Percentiles rank a stretch among this genome's conserved stretches.
Conservation (phyloP, 2,888 invertebrate genomes). For the Cryptocephalus primarius region DNA sequence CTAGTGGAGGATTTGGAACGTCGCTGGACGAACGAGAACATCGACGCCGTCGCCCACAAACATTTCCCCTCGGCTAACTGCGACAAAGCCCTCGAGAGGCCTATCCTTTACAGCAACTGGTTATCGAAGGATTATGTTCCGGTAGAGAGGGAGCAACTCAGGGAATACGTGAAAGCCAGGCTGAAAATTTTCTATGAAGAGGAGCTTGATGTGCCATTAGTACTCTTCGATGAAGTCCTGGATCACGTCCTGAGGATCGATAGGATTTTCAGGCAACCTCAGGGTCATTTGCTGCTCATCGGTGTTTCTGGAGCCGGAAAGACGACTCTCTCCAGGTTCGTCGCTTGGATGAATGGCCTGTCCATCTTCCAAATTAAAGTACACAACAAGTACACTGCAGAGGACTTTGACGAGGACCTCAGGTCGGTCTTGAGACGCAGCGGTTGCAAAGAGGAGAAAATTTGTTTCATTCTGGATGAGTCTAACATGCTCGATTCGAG, state of each 20-base stretch:
- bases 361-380: constrained; percentile 99
- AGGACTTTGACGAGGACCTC: constrained; percentile 98
- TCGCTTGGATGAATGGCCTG: constrained; percentile 99
- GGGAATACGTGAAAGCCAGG: constrained; percentile 94
- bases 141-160: constrained; percentile 85
- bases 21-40: constrained; percentile 96
- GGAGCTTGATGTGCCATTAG: constrained; percentile 95
- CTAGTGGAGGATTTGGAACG: constrained; percentile 91
- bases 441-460: constrained; percentile 94
- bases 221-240: constrained; percentile 97
- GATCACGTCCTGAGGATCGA: constrained; percentile 98
- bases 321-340: constrained; percentile 96
- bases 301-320: constrained; percentile 99
- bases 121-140: constrained; percentile 96
- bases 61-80: constrained; percentile 69
- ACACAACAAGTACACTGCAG: constrained; percentile 97
- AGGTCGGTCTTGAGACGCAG: constrained; percentile 77
- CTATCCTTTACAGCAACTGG: constrained; percentile 99
- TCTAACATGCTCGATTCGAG: constrained; percentile 98
- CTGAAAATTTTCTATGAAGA: constrained; percentile 98
- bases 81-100: constrained; percentile 78
- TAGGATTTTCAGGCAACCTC: constrained; percentile 97
- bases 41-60: constrained; percentile 82
- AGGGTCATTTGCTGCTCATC: constrained; percentile 94
- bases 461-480: constrained; percentile 98